These are phyloP conservation scores for Neotoma lepida DNA, from an alignment of 2,113 vertebrate species.

Conservation along the genomic window DNA sequence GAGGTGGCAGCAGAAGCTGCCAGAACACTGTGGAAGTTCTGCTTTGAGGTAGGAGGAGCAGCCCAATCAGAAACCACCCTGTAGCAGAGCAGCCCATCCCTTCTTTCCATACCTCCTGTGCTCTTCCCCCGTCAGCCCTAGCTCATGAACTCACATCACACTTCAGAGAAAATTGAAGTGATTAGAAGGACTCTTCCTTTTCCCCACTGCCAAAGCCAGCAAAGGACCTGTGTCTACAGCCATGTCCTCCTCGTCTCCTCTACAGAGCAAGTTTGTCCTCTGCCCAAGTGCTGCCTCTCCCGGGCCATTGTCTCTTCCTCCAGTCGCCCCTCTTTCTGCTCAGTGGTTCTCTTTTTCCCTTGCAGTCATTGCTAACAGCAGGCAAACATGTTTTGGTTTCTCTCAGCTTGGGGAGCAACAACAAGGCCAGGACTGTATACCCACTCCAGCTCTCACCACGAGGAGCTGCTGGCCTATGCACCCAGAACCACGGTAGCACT, in stretches of 20 bases:
- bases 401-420: background rate
- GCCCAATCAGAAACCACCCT: background rate
- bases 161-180: background rate
- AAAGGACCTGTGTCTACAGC: background rate
- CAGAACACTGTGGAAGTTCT: background rate
- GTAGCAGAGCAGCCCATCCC: background rate
- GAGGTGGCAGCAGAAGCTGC: background rate
- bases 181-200: background rate
- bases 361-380: background rate
- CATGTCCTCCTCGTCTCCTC: background rate
- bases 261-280: background rate
- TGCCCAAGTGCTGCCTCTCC: background rate
- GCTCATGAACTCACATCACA: background rate
- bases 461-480: background rate
- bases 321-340: background rate
- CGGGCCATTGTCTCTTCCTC: background rate
- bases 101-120: background rate
- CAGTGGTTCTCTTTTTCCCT: background rate
- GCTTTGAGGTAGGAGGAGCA: background rate
- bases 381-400: background rate
- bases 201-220: background rate
- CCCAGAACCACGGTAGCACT: background rate
- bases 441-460: background rate
- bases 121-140: background rate
- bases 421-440: background rate